phyloP scores from a whole-genome alignment of 2,888 invertebrate genomes.

The Andrena flavipes region DNA sequence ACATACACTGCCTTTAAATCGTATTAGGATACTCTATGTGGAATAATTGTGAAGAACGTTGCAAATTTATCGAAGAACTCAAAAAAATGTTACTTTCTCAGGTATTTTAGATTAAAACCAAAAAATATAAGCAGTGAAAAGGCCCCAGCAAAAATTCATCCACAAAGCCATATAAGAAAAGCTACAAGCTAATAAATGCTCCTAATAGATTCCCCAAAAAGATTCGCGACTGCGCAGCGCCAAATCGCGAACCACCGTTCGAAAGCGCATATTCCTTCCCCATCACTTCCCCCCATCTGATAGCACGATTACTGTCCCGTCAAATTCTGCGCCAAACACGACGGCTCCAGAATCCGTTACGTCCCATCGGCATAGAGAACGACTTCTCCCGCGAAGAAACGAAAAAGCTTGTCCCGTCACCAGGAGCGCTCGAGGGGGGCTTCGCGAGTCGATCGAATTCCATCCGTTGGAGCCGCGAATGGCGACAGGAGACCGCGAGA shows the following conservation, averaged over 20 bases:
- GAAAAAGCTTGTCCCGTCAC: slow-evolving; percentile 58
- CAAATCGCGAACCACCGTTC: slow-evolving; percentile 9
- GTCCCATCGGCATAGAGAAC: slow-evolving; percentile 25
- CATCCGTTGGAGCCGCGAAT: slow-evolving; percentile 64
- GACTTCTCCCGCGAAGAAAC: slow-evolving; percentile 56
- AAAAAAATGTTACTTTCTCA: too few species aligned
- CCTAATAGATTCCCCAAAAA: too few species aligned
- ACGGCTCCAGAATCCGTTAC: slow-evolving; percentile 25
- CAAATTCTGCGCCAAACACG: slow-evolving; percentile 39
- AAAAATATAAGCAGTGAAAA: too few species aligned
- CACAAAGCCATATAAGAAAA: too few species aligned
- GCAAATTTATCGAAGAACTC: too few species aligned
- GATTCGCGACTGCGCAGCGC: not conserved
- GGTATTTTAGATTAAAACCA: too few species aligned
- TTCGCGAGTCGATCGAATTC: slow-evolving; percentile 69
- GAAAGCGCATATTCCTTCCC: not conserved
- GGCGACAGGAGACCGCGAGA: not conserved
- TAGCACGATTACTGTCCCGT: slow-evolving; percentile 37
- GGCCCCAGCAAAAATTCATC: too few species aligned
- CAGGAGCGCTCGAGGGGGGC: slow-evolving; percentile 40
- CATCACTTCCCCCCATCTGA: slow-evolving; percentile 7
- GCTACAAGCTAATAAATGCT: too few species aligned
- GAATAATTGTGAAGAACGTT: too few species aligned
- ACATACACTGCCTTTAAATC: too few species aligned
- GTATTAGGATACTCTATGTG: too few species aligned